These are phyloP conservation scores for Dasypus novemcinctus DNA, from an alignment of 2,113 vertebrate species.

Conservation along the genomic window DNA sequence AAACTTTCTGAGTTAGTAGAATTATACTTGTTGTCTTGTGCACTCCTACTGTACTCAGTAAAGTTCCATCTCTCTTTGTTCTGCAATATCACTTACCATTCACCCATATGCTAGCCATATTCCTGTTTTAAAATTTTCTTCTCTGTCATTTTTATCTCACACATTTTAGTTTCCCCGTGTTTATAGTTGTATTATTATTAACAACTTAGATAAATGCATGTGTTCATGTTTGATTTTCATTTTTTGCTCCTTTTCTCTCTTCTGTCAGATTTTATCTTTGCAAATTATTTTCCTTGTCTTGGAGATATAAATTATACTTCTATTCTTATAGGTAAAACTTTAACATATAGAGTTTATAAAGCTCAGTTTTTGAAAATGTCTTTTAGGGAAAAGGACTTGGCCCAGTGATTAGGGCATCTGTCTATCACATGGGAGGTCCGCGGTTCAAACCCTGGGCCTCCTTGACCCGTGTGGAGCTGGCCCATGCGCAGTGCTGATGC, in stretches of 20 bases:
- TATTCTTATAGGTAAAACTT: background rate
- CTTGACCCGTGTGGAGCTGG: too few species aligned
- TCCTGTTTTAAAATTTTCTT: background rate
- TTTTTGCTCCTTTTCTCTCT: too few species aligned
- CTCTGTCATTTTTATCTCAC: background rate
- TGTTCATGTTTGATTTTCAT: background rate
- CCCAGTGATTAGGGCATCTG: too few species aligned
- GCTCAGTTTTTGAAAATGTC: background rate
- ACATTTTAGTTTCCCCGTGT: background rate
- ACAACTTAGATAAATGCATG: background rate
- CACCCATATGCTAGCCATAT: background rate
- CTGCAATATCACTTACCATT: background rate
- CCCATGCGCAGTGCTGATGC: too few species aligned
- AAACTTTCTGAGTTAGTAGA: background rate
- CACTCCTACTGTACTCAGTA: background rate
- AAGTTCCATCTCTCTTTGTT: background rate
- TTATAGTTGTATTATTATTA: background rate
- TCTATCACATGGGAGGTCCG: too few species aligned
- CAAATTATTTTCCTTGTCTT: background rate
- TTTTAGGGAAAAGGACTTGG: too few species aligned
- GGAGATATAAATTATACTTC: background rate
- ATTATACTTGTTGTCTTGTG: background rate
- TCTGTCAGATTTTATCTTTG: background rate
- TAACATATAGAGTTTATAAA: background rate
- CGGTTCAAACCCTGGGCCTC: too few species aligned